A percentile compares a stretch with the other conserved stretches of the same genome.
Conservation (phyloP, 2,797 vertebrate species). For the Gymnocypris eckloni region DNA sequence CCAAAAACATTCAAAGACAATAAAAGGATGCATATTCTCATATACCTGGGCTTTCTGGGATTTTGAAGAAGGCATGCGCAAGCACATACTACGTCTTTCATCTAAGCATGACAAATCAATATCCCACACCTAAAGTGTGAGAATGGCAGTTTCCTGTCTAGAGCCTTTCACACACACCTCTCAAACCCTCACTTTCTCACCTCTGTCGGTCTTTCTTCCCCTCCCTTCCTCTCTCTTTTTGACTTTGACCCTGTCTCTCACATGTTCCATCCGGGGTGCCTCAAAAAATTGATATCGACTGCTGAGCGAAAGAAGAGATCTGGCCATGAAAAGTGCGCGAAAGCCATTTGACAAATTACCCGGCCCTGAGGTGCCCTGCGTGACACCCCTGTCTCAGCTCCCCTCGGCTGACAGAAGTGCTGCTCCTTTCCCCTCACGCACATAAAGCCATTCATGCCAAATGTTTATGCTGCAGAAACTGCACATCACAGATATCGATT, state of each 20-base stretch:
- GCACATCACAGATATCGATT: slow-evolving; percentile 88
- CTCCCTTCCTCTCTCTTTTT: neutral
- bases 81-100: slow-evolving; percentile 44
- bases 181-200: slow-evolving; percentile 37
- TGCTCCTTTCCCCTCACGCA: slow-evolving; percentile 69
- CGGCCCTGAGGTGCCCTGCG: slow-evolving; percentile 66
- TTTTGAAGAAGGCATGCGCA: slow-evolving; percentile 26
- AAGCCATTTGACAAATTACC: slow-evolving; percentile 86
- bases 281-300: slow-evolving; percentile 81
- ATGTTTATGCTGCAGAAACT: slow-evolving; percentile 90
- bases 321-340: slow-evolving; percentile 78
- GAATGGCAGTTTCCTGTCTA: slow-evolving; percentile 53
- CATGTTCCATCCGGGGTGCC: slow-evolving; percentile 22
- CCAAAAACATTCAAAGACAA: neutral
- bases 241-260: slow-evolving; percentile 35
- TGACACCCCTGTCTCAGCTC: slow-evolving; percentile 52
- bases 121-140: slow-evolving; percentile 49
- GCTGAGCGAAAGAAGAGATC: slow-evolving; percentile 83
- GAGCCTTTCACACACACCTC: slow-evolving; percentile 40
- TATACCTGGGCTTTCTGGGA: too few relatives aligned
- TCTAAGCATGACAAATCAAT: slow-evolving; percentile 56
- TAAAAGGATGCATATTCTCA: neutral
- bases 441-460: slow-evolving; percentile 77
- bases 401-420: slow-evolving; percentile 62
- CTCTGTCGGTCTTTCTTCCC: neutral